phyloP scores from a whole-genome alignment of 2,797 vertebrate genomes.

The Tympanoctomys barrerae region DNA sequence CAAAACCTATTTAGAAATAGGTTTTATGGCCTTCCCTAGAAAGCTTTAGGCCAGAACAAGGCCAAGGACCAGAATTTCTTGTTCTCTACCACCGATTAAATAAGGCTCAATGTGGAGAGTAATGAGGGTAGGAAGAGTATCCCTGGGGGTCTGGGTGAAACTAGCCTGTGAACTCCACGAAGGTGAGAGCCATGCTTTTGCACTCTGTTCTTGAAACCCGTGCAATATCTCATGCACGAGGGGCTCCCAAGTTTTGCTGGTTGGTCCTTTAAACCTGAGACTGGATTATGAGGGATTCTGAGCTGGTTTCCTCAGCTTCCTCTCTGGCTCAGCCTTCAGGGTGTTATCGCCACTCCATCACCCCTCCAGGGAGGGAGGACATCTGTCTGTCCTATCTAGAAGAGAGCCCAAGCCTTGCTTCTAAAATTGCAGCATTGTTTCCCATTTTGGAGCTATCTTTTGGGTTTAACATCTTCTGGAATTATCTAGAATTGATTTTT shows the following conservation, averaged over 20 bases:
- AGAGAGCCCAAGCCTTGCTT: neutral
- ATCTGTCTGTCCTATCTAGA: neutral
- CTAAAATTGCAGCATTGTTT: neutral
- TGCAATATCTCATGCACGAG: neutral
- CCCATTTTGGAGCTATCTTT: neutral
- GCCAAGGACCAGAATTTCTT: neutral
- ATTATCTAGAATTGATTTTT: neutral
- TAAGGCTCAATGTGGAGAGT: neutral
- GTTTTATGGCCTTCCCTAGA: conserved; percentile 49
- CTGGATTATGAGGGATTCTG: neutral
- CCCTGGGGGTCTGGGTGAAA: neutral
- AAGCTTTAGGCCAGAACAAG: conserved; percentile 21
- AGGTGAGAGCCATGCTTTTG: neutral
- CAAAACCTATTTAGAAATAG: conserved; percentile 58
- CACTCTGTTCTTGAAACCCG: neutral
- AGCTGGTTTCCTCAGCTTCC: neutral
- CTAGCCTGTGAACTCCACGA: neutral
- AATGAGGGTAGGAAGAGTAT: neutral
- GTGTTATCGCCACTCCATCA: neutral
- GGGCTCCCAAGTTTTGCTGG: neutral
- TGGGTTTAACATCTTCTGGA: conserved; percentile 56
- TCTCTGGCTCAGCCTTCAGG: neutral
- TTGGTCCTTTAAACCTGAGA: neutral
- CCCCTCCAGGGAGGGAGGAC: neutral
- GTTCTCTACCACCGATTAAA: neutral